Base-by-base conservation (phyloP, 1,140 invertebrate genomes). In the Maniola jurtina region DNA sequence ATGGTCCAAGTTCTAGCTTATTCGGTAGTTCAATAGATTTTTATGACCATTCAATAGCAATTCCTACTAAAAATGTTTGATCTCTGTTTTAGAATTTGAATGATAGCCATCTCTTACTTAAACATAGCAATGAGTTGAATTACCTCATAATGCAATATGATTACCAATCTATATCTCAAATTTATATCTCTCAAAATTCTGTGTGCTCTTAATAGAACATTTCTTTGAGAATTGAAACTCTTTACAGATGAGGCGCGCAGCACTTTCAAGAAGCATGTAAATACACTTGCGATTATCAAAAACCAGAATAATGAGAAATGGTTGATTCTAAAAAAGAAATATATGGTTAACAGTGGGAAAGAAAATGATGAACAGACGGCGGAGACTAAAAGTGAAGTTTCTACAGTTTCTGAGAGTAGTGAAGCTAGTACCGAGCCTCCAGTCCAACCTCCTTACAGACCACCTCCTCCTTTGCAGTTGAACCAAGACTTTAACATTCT, bases 191-290 rank as follows among this genome's bases (percentile, higher is more conserved):
- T 42, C 1, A 42, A 0, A 42, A 0, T 9, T 42, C 40, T 10
- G 40, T 13, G 40, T 2, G 14, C 50, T 54, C 7, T 1, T 16
- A 5, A 9, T 9, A 54, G 6, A 54, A 33, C 9, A 34, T 54
- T 9, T 54, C 2, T 3, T 54, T 16, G 2, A 54, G n/a, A 33
- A 34, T 2, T 5, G 16, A 55, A 64, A 60, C 50, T 42, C 57
- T 16, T 95, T 94, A 66, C 92, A 96, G 95, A 95, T 87, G 94
- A 96, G 87, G 96, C 96, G 1, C 92, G 96, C 73, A 94, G 94
- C 71, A 94, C 95, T 71, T 98, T 98, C 83, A 98, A 98, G 91
- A 95, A 97, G 66, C 97, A 96, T 89, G 96, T 99, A 4, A 98
- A 98, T 83, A 93, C 93, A 40, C 89, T 99, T 68, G 96, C 97